Base-by-base conservation (phyloP, 1,140 invertebrate species). In the Anastatus disparis region DNA sequence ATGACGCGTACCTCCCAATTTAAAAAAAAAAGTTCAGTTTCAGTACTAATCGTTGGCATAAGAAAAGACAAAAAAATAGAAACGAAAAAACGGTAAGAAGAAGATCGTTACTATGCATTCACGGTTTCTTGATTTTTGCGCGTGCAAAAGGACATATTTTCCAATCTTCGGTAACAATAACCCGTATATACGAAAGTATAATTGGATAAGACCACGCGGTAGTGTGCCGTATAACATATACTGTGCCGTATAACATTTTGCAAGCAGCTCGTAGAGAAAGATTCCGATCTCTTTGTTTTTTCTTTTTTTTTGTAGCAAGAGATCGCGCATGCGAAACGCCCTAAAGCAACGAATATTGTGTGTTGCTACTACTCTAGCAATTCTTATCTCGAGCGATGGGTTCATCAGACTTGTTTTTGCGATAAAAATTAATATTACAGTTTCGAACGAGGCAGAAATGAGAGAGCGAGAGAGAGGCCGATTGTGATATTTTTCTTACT, bases 231-330 rank as follows among this genome's bases (percentile, higher is more conserved):
- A 15, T 42, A 12, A 12, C 13, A n/a, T 35, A 15, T 56, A 12
- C 55, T 53, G 12, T 26, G 56, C 17, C 22, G 22, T 9, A 24
- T n/a, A 53, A 17, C 63, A 17, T 61, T 61, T 40, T 50, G 56
- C 27, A 59, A 61, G 40, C 44, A 42, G 13, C n/a, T n/a, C n/a
- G n/a, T n/a, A n/a, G n/a, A n/a, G n/a, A 22, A 35, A 69, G 58
- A 69, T 69, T 69, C 31, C 31, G 58, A 68, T 61, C 66, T 68
- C 55, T 68, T 68, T 69, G 66, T 69, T 58, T 31, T 35, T 38
- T 3, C n/a, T n/a, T n/a, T n/a, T n/a, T n/a, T n/a, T n/a, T n/a
- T n/a, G n/a, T n/a, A n/a, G n/a, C n/a, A n/a, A n/a, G 29, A 29
- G 26, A 26, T 17, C 53, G 52, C 50, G 50, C 48, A 70, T 63